These are phyloP conservation scores for Epizoanthus scotinus DNA, from an alignment of 92 coral and sea anemone genomes.

Conservation along the genomic window DNA sequence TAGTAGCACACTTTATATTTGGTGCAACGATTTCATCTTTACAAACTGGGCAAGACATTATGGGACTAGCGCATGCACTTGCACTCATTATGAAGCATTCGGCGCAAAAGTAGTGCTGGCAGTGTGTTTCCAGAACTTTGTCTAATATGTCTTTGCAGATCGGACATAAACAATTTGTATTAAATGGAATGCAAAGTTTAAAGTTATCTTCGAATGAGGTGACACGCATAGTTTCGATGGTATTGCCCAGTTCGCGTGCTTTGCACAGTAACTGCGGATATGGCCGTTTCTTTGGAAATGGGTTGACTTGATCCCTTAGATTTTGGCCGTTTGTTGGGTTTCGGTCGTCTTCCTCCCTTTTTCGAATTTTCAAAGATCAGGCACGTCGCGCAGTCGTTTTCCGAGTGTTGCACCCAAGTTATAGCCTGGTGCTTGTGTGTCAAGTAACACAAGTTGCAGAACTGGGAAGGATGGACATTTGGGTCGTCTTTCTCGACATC, in stretches of 20 bases:
- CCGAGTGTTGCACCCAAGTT: background rate
- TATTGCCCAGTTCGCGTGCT: background rate
- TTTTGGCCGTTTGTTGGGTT: background rate
- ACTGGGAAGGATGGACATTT: background rate
- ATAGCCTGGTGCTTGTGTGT: background rate
- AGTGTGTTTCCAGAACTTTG: background rate
- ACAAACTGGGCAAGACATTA: background rate
- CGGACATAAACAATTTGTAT: background rate
- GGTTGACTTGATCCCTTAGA: too few relatives aligned
- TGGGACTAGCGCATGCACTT: background rate
- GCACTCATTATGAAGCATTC: background rate
- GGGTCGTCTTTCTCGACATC: conserved; percentile 4
- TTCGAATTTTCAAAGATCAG: too few relatives aligned
- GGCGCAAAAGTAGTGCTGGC: background rate
- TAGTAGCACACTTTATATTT: background rate
- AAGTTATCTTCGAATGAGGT: background rate
- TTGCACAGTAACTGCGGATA: background rate
- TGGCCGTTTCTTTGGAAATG: too few relatives aligned
- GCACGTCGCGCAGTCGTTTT: background rate
- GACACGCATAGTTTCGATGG: background rate
- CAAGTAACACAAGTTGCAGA: conserved; percentile 6
- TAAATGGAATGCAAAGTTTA: background rate
- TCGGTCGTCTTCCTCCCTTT: background rate
- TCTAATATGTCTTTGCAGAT: conserved; percentile 4
- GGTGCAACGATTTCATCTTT: background rate